Evolutionary conservation across 2,888 invertebrate genomes (phyloP).

Genomic region (Pandemis corylana): DNA sequence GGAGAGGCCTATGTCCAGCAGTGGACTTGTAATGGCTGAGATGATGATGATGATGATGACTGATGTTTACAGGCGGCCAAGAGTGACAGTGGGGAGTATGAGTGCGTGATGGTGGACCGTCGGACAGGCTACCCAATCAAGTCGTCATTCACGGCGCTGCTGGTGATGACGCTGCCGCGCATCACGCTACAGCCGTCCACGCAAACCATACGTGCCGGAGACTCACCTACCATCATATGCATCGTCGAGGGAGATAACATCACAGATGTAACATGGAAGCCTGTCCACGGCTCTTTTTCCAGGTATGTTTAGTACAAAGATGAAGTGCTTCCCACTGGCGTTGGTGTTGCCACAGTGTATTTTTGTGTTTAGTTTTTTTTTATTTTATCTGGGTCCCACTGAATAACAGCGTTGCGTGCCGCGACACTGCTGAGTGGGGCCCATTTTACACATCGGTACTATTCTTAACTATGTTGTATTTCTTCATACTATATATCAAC

Average conservation of each 20-base stretch:
- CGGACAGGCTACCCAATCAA: conserved; percentile 55
- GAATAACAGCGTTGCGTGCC: too few species aligned
- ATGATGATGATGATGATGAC: too few species aligned
- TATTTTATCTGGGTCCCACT: too few species aligned
- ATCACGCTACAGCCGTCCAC: conserved; percentile 88
- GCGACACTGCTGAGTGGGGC: too few species aligned
- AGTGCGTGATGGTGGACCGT: conserved; percentile 86
- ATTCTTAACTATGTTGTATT: too few species aligned
- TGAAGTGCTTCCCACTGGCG: too few species aligned
- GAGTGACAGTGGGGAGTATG: conserved; percentile 92
- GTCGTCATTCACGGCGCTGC: conserved; percentile 59
- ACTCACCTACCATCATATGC: conserved; percentile 90
- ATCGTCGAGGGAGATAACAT: conserved; percentile 90
- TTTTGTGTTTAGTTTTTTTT: too few species aligned
- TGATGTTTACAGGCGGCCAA: conserved; percentile 83
- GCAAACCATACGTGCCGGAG: conserved; percentile 90
- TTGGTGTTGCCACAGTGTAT: too few species aligned
- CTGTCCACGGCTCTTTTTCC: conserved; percentile 84
- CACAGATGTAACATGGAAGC: conserved; percentile 89
- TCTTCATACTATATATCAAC: too few species aligned
- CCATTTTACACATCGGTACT: too few species aligned
- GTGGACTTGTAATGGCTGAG: too few species aligned
- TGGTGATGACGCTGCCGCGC: conserved; percentile 61
- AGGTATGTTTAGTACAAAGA: conserved; percentile 50
- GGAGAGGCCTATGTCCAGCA: too few species aligned